These are phyloP conservation scores for Lasiommata megera DNA, from an alignment of 2,888 invertebrate species.

Conservation along the genomic window DNA sequence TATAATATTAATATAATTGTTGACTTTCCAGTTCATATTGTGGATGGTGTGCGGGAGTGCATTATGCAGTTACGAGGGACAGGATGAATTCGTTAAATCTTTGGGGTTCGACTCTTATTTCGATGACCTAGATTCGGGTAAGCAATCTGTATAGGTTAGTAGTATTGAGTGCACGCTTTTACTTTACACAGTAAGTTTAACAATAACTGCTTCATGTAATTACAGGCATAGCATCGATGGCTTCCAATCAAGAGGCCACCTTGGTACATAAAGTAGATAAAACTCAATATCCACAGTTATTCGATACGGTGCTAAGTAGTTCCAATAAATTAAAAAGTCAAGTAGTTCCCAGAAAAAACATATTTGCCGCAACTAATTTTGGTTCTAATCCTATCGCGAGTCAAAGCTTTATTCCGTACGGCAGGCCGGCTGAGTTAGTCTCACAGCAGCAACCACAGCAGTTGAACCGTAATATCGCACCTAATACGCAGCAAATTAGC, in stretches of 20 bases:
- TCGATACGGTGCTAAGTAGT: constrained; percentile 74
- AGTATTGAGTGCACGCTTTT: constrained; percentile 5
- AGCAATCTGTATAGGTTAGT: constrained; percentile 19
- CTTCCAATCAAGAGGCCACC: constrained; percentile 68
- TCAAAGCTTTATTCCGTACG: constrained; percentile 60
- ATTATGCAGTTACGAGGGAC: constrained; percentile 52
- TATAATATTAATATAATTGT: constrained; percentile 21
- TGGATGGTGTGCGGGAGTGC: constrained; percentile 67
- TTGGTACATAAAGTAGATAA: constrained; percentile 72
- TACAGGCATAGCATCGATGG: constrained; percentile 72
- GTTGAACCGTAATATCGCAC: constrained; percentile 40
- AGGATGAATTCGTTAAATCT: constrained; percentile 74
- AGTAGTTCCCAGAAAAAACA: constrained; percentile 61
- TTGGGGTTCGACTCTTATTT: constrained; percentile 81
- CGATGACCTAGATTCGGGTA: constrained; percentile 63
- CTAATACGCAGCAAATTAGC: constrained; percentile 51
- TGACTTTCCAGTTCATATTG: constrained; percentile 66
- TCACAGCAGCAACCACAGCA: constrained; percentile 46
- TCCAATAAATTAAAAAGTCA: constrained; percentile 70
- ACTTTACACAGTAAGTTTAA: constrained; percentile 2
- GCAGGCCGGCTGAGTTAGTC: constrained; percentile 57
- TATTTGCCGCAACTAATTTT: constrained; percentile 69
- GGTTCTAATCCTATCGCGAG: constrained; percentile 76
- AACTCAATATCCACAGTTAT: constrained; percentile 68
- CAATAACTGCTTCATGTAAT: constrained; percentile 36